These are phyloP conservation scores for Ceratosolen solmsi DNA, from an alignment of 1,140 invertebrate genomes.

Conservation along the genomic window DNA sequence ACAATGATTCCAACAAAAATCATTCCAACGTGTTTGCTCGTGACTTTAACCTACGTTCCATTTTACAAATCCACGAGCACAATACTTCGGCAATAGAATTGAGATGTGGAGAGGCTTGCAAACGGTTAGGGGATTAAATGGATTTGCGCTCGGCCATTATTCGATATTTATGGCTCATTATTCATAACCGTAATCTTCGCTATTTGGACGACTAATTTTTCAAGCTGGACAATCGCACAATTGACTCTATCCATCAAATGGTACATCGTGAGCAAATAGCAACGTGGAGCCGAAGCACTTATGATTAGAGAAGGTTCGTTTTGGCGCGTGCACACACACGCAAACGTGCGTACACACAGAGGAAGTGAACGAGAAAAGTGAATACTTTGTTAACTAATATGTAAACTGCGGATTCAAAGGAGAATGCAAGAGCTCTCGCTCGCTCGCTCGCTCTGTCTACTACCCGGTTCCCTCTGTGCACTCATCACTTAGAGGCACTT, in stretches of 20 bases:
- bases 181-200: neutral
- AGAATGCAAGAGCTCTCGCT: neutral
- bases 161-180: neutral
- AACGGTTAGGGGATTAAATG: neutral
- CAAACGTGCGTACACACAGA: neutral
- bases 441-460: neutral
- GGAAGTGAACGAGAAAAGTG: too few species aligned
- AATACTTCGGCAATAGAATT: neutral
- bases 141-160: neutral
- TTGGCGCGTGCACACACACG: neutral
- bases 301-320: neutral
- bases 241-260: neutral
- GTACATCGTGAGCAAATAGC: neutral
- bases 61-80: neutral
- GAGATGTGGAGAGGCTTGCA: neutral
- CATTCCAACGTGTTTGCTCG: neutral
- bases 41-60: neutral
- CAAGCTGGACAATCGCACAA: neutral
- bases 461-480: neutral
- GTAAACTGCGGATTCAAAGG: neutral
- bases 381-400: slow-evolving; percentile 34
- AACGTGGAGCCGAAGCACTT: too few species aligned
- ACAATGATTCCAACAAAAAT: neutral
- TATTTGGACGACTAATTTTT: slow-evolving; percentile 9
- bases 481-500: slow-evolving; percentile 60